Evolutionary conservation across 2,888 invertebrate genomes (phyloP).

Genomic region (Gnatocerus cornutus): DNA sequence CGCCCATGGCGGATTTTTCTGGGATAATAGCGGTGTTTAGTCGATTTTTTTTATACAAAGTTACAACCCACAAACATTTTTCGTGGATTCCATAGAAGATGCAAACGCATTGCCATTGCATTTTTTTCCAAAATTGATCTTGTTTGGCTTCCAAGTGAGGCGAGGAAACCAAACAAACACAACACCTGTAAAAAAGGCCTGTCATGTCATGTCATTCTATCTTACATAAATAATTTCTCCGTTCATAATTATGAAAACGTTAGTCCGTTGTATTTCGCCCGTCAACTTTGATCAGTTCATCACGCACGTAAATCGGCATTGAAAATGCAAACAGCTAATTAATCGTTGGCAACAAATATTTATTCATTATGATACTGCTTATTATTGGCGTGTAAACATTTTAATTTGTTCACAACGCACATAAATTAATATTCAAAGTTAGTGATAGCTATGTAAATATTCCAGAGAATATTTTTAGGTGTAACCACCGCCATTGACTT

Average conservation of each 20-base stretch:
- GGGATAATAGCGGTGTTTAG: background rate
- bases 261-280: background rate
- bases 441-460: slow-evolving; percentile 27
- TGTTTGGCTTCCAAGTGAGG: no score
- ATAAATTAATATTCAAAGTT: slow-evolving; percentile 17
- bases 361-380: slow-evolving; percentile 29
- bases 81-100: no score
- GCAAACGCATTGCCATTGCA: no score
- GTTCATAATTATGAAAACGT: slow-evolving; percentile 1
- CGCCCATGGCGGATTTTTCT: background rate
- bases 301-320: background rate
- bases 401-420: slow-evolving; percentile 31
- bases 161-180: no score
- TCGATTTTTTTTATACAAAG: no score
- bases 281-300: slow-evolving; percentile 4
- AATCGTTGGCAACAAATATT: slow-evolving; percentile 26
- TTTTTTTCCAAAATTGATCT: no score
- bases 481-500: slow-evolving; percentile 11
- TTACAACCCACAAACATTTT: no score
- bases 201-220: no score
- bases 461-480: slow-evolving; percentile 15
- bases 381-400: slow-evolving; percentile 39
- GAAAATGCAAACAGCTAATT: slow-evolving; percentile 29
- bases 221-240: background rate
- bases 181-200: no score